Evolutionary conservation across 2,113 vertebrate species (phyloP).

Genomic region (Chamaea fasciata): DNA sequence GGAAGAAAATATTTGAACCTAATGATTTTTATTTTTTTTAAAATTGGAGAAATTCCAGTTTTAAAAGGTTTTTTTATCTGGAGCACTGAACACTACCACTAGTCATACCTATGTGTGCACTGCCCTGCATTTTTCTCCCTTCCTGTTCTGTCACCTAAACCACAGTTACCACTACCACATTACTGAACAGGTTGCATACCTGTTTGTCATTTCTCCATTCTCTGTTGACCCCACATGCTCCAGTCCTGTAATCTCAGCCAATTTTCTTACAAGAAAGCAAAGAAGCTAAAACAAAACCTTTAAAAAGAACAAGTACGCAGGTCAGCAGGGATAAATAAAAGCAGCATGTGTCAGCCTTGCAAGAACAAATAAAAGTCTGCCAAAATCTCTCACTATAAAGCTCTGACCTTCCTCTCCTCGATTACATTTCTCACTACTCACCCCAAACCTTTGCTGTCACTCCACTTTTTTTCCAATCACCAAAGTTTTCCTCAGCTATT

Average conservation of each 20-base stretch:
- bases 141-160: background rate
- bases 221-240: background rate
- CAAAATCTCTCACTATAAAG: background rate
- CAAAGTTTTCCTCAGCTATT: background rate
- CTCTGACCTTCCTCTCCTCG: background rate
- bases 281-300: background rate
- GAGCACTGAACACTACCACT: background rate
- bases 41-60: background rate
- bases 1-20: background rate
- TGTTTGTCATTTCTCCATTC: background rate
- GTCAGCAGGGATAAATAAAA: background rate
- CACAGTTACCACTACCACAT: background rate
- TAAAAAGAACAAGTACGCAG: background rate
- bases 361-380: background rate
- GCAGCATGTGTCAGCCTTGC: background rate
- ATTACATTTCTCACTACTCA: accelerated
- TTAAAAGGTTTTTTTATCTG: background rate
- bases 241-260: background rate
- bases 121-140: background rate
- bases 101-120: background rate
- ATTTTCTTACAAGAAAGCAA: slow-evolving; percentile 6
- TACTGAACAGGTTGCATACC: background rate
- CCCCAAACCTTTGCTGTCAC: background rate
- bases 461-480: background rate
- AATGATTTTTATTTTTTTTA: no score